Evolutionary conservation across 2,888 invertebrate genomes (phyloP), one percentile per base, ranked within the genome.

Genomic region (Leptinotarsa peninsularis): DNA sequence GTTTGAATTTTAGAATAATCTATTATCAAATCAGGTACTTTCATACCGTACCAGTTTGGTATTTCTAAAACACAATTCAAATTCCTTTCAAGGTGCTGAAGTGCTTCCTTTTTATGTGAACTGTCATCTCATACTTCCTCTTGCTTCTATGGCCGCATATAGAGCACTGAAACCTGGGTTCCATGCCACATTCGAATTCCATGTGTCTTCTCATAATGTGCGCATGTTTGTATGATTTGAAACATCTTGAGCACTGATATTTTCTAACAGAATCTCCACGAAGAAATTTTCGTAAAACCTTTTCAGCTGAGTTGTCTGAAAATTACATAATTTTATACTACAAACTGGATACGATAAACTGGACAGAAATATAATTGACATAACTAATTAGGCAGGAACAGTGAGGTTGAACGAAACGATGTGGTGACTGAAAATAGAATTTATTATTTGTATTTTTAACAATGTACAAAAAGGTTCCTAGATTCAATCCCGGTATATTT

Each of bases 111-210:
- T 79, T 80, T 49, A 85, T 83, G 76, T 86, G 86, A 18, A 81
- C 54, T 0, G 80, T 83, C 80, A 85, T 81, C 52, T 85, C 85
- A 72, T 85, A 84, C 71, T 85, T 86, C 76, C 86, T 80, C 75
- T 84, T 84, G 73, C 82, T 89, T 72, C 91, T 91, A 82, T 92
- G 92, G 5, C 81, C 82, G 60, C 83, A 92, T 80, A 90, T 88
- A 1, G 88, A 88, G 79, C 92, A 92, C 75, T 88, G 87, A 81
- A 91, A 90, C 66, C 90, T 90, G 0, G 92, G 91, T 79, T 89
- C 89, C 76, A 90, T 89, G 63, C 92, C 91, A 81, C 92, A 92
- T 81, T 92, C 92, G 80, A 90, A 90, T 75, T 90, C 89, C 80
- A 91, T 83, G 81, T 92, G 92, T 17, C 91, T 89, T 76, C 89